phyloP scores from a whole-genome alignment of 2,888 invertebrate genomes.

The Cerceris ruficornis region DNA sequence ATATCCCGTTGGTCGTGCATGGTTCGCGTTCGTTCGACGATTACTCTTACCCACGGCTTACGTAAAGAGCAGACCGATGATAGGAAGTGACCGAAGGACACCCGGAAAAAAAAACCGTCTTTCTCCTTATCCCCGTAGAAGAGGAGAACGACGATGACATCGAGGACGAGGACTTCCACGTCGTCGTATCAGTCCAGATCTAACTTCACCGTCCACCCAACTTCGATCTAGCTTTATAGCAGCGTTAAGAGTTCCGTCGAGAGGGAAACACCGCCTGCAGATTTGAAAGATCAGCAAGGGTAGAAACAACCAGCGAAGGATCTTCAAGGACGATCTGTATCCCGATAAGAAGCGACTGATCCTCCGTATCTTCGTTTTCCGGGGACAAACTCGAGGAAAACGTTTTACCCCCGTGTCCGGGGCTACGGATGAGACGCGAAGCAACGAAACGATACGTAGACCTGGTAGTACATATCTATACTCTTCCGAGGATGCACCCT shows the following conservation, averaged over 20 bases:
- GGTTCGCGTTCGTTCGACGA: conserved; percentile 1
- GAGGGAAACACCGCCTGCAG: background rate
- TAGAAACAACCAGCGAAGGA: conserved; percentile 25
- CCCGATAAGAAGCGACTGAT: conserved; percentile 46
- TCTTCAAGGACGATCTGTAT: conserved; percentile 32
- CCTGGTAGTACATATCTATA: background rate
- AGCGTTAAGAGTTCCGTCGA: conserved; percentile 7
- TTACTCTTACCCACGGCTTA: background rate
- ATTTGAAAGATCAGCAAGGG: conserved; percentile 29
- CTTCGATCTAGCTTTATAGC: conserved; percentile 26
- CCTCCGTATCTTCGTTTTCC: conserved; percentile 25
- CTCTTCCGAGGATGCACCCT: background rate
- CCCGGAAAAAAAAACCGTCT: no score
- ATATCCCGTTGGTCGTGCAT: conserved; percentile 34
- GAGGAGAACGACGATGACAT: background rate
- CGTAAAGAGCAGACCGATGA: no score
- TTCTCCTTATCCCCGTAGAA: background rate
- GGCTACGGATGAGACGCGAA: background rate
- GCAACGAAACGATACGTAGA: background rate
- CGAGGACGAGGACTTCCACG: background rate
- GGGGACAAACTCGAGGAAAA: conserved; percentile 20
- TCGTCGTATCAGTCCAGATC: background rate
- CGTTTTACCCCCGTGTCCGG: background rate
- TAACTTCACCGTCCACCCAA: background rate
- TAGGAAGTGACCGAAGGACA: no score